Evolutionary conservation across 1,140 invertebrate genomes (phyloP), one percentile per base, ranked within the genome.

Genomic region (Halyomorpha halys): DNA sequence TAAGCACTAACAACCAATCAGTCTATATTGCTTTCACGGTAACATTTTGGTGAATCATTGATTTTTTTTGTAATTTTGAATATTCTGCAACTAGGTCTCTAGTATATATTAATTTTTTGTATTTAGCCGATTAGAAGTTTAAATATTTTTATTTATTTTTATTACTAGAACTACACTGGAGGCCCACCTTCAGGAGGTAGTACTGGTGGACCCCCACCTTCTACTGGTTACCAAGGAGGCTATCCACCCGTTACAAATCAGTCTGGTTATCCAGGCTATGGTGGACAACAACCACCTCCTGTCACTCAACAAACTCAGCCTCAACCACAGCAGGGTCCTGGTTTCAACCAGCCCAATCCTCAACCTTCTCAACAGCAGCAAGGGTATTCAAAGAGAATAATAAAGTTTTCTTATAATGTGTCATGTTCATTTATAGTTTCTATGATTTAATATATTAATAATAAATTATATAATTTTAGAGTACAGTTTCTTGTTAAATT

Each of bases 301-400:
- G 65, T 47, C 27, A 62, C 53, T 47, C 60, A 60, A 15, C 65
- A 53, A 27, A 21, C 63, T 13, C 63, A 56, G 5, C 65, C 60
- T 16, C 53, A 56, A 23, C 65, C 65, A 27, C 53, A 61, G 44
- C 60, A 34, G 1, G 19, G 23, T 18, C 51, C 51, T 45, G 51
- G 51, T 47, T 27, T 44, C 11, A 56, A 25, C 2, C 56, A 65
- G 21, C 54, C 54, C 13, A 59, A 54, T 49, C 54, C 56, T 16
- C 63, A 34, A 16, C 63, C 63, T 47, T 56, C 63, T 47, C 63
- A 54, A 27, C 63, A 65, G 25, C 63, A 66, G 34, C 65, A 66
- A 65, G 63, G 63, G 63, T 65, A 65, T 16, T 44, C 21, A 21
- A 23, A 44, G 34, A 39, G 11, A 39, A 6, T 39, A 39, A 39